Base-by-base conservation (phyloP, 2,797 vertebrate species). In the Monodelphis domestica region DNA sequence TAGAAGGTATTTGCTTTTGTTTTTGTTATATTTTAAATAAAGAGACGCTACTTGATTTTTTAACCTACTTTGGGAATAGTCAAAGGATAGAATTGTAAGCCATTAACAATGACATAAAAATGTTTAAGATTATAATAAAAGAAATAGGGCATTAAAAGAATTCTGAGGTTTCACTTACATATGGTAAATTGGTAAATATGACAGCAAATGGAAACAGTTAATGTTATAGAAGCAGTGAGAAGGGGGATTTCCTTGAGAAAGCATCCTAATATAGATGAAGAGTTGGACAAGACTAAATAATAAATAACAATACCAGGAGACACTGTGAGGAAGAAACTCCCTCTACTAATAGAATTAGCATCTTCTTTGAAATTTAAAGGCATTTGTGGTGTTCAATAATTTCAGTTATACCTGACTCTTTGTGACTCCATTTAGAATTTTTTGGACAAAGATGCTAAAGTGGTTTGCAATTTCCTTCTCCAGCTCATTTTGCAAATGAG, bases 1-100 rank as follows among this genome's bases (percentile, higher is more conserved):
- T 88, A 14, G 45, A 53, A 94, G 70, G 52, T 90, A 52, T 90
- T 15, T 51, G 53, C 11, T 21, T 0, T 92, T 94, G 0, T 14
- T 0, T 55, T 91, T 93, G 89, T 63, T 53, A 12, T 89, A 90
- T 94, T 93, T 92, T 78, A n/a, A 63, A 63, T 33, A 89, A 57
- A 92, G 10, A 53, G 56, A 93, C 93, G 29, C 15, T 57, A 53
- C 2, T 45, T 90, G 88, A 91, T 89, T 53, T 26, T 50, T 87
- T 30, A 70, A 95, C 45, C 6, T 45, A 45, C 17, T 78, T 78
- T 70, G 26, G 70, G 38, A 38, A 12, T 3, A 78, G 70, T 45
- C 21, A 78, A 45, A 78, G 12, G 15, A 45, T 78, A 78, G n/a
- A 10, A 10, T 45, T 78, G 70, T 21, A 78, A 45, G 21, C 7